Conservation (phyloP, 2,113 vertebrate genomes). For the Uria lomvia region DNA sequence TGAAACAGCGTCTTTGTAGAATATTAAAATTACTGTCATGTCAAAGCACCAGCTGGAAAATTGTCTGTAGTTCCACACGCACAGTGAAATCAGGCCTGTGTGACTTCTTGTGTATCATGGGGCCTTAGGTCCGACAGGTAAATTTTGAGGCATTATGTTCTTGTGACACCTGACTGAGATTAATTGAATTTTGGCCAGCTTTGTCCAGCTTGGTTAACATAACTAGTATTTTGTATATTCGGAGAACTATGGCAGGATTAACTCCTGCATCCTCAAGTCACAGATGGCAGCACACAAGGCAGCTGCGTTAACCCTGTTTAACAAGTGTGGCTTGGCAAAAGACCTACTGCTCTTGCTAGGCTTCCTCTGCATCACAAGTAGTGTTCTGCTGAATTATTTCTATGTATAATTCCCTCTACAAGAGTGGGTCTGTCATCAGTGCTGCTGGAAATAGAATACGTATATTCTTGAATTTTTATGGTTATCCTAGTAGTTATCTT, state of each 20-base stretch:
- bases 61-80: background rate
- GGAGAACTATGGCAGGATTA: background rate
- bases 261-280: background rate
- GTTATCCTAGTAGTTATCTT: background rate
- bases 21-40: background rate
- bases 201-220: background rate
- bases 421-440: background rate
- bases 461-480: background rate
- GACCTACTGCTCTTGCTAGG: background rate
- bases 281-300: background rate
- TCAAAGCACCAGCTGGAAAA: background rate
- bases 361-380: background rate
- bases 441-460: background rate
- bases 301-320: background rate
- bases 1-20: background rate
- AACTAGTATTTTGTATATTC: background rate
- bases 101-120: background rate
- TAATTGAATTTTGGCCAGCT: background rate
- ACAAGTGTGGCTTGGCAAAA: background rate
- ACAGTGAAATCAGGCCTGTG: background rate
- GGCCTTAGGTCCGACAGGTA: background rate
- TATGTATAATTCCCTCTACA: background rate
- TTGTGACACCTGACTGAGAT: background rate
- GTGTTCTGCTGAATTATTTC: background rate
- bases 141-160: background rate